Conservation (phyloP, 2,888 invertebrate genomes). For the Diplazon laetatorius region DNA sequence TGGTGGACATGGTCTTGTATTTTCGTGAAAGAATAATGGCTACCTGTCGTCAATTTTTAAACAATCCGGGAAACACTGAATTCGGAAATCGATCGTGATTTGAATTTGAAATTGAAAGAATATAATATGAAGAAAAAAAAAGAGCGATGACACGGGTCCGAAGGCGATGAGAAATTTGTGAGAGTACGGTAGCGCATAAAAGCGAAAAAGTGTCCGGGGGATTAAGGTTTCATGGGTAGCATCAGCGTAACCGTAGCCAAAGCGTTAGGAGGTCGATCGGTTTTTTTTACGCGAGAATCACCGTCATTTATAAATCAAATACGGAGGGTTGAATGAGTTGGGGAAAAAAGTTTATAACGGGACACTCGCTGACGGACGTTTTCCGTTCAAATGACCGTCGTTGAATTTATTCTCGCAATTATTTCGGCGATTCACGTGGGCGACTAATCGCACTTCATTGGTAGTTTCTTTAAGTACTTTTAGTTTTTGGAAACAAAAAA, state of each 20-base stretch:
- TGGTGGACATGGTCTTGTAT: no score
- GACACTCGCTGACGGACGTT: conserved; percentile 39
- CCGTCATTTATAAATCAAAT: conserved; percentile 57
- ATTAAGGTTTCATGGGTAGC: conserved; percentile 51
- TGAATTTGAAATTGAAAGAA: not conserved
- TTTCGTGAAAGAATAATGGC: conserved; percentile 5
- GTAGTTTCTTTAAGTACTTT: no score
- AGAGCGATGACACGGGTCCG: not conserved
- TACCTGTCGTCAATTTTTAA: conserved; percentile 18
- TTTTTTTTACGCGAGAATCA: conserved; percentile 36
- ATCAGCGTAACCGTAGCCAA: conserved; percentile 2
- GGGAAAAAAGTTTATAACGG: conserved; percentile 37
- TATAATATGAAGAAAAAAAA: conserved; percentile 5
- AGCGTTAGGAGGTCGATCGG: conserved; percentile 24
- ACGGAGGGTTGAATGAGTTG: conserved; percentile 14
- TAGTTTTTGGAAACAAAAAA: no score
- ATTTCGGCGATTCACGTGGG: conserved; percentile 13
- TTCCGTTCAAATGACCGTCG: conserved; percentile 44
- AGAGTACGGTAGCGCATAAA: conserved; percentile 15
- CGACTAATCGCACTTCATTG: not conserved
- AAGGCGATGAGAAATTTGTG: not conserved
- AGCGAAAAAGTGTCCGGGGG: conserved; percentile 47
- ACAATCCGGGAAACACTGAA: conserved; percentile 16
- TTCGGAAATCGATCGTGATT: conserved; percentile 27
- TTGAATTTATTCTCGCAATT: conserved; percentile 41